Conservation (phyloP, 2,888 invertebrate genomes). For the Trachelus tabidus region DNA sequence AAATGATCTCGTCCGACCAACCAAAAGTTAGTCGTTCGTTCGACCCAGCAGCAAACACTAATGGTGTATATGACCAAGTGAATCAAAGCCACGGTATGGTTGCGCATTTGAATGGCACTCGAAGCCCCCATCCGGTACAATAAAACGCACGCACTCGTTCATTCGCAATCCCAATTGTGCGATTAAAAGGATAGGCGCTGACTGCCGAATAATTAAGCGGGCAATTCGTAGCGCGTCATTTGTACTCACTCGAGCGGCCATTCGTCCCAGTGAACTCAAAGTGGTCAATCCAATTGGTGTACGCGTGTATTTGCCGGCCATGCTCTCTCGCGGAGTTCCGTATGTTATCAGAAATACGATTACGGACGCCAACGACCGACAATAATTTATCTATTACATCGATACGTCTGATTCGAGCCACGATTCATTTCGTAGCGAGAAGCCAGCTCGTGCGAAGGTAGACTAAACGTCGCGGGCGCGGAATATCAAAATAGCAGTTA, state of each 20-base stretch:
- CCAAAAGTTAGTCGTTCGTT: not conserved
- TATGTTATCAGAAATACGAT: not conserved
- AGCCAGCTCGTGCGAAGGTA: not conserved
- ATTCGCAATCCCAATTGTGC: conserved; percentile 26
- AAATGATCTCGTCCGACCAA: not conserved
- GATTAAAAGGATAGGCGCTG: conserved; percentile 35
- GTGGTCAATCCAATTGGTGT: not conserved
- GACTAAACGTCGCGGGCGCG: not conserved
- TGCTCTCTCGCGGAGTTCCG: not conserved
- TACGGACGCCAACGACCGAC: not conserved
- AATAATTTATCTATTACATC: not conserved
- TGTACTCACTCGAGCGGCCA: conserved; percentile 10
- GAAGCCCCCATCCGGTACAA: conserved; percentile 41
- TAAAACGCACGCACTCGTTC: conserved; percentile 32
- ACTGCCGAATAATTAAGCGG: conserved; percentile 28
- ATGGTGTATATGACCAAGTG: not conserved
- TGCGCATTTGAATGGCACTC: conserved; percentile 52
- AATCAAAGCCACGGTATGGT: conserved; percentile 27
- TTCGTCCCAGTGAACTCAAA: not conserved
- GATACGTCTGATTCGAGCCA: not conserved
- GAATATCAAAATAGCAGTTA: conserved; percentile 35
- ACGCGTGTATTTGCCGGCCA: not conserved
- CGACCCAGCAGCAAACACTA: not conserved
- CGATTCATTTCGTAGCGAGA: not conserved
- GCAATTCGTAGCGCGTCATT: conserved; percentile 9